Evolutionary conservation across 2,113 vertebrate genomes (phyloP), one percentile per base, ranked within the genome.

Genomic region (Acrocephalus kingi): DNA sequence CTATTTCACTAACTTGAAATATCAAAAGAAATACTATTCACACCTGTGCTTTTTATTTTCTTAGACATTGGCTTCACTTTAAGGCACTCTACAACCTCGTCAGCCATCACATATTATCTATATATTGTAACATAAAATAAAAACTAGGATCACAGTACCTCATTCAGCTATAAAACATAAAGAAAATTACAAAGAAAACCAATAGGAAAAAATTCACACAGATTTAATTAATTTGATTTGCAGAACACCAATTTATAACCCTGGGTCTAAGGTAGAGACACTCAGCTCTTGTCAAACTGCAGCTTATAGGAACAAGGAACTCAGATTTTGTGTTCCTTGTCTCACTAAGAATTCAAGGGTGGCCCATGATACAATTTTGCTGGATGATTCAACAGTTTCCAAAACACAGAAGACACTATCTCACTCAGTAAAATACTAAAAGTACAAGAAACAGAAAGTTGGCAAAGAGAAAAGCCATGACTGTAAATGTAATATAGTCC

Each of bases 311-410:
- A 67, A 10, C 37, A 85, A 41, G 25, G 19, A 72, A 37, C 54
- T 85, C 39, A 27, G 11, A 41, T 72, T 85, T 76, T 89, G 9
- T 84, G 58, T 89, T 89, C 10, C 18, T 72, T 67, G 7, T 66
- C 58, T 72, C 21, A 16, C 43, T 74, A 46, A 30, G 51, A 75
- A 39, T 41, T n/a, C 23, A 31, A 39, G 22, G 6, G 5, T 76
- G 35, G 20, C 27, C 31, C 31, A 23, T 1, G 1, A 27, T 43
- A 54, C 0, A 0, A 64, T 77, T 81, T 67, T 85, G 3, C 56
- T 71, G 41, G 27, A 54, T 64, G 27, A 66, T 75, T 45, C 55
- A 79, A 37, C 22, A 11, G 2, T n/a, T 88, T 78, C 84, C 52
- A 77, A 59, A 83, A 35, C 21, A 22, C 51, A 59, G 45, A 52